phyloP scores from a whole-genome alignment of 2,888 invertebrate genomes.

The Chaetogeoica ovagalla region DNA sequence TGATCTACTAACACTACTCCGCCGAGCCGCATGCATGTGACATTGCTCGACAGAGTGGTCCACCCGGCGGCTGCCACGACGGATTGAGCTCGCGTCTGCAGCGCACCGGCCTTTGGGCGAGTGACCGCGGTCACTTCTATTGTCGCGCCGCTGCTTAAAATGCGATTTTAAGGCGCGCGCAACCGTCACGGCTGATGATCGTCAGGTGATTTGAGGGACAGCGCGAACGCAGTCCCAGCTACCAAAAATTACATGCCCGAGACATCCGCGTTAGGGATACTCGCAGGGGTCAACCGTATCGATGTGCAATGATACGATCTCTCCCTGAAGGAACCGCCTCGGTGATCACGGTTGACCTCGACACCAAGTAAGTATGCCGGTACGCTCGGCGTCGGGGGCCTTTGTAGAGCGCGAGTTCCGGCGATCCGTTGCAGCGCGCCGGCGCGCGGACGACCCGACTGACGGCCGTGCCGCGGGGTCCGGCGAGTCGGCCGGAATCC shows the following conservation, averaged over 20 bases:
- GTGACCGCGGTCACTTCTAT: too few species aligned
- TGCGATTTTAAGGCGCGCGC: too few species aligned
- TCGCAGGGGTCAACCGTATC: constrained; percentile 57
- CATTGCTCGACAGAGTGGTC: too few species aligned
- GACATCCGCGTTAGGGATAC: constrained; percentile 74
- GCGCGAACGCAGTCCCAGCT: constrained; percentile 53
- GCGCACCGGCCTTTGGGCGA: too few species aligned
- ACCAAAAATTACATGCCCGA: constrained; percentile 60
- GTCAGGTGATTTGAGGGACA: constrained; percentile 43
- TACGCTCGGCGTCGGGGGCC: neutral
- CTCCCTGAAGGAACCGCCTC: constrained; percentile 23
- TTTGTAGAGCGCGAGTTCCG: neutral
- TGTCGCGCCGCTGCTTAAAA: too few species aligned
- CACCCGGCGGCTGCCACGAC: too few species aligned
- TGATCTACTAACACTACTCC: too few species aligned
- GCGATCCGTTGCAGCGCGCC: neutral
- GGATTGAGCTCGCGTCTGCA: too few species aligned
- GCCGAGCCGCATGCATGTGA: too few species aligned
- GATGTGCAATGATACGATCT: neutral
- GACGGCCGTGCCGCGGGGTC: neutral
- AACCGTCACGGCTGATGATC: too few species aligned
- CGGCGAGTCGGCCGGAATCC: neutral
- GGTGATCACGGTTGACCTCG: constrained; percentile 19
- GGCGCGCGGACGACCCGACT: neutral
- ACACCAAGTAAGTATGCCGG: constrained; percentile 22